Evolutionary conservation across 2,113 vertebrate species (phyloP).

Genomic region (Turnix velox): DNA sequence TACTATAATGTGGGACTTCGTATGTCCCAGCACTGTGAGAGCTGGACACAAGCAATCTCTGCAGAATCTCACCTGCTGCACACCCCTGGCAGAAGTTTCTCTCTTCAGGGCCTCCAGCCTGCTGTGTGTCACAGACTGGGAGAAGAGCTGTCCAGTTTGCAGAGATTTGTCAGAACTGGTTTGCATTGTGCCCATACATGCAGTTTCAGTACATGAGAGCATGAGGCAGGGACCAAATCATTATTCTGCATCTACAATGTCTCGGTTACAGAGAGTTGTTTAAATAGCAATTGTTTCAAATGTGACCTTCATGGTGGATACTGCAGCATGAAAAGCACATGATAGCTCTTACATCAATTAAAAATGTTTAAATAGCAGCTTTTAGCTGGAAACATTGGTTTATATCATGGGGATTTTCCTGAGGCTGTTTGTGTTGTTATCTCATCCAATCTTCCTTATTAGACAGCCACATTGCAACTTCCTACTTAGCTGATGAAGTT

Average conservation of each 20-base stretch:
- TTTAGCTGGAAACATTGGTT: conserved; percentile 26
- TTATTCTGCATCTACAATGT: background rate
- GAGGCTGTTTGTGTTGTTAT: background rate
- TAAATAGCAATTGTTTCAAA: background rate
- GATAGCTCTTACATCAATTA: conserved; percentile 6
- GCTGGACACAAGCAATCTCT: background rate
- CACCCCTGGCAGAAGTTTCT: background rate
- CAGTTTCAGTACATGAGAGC: background rate
- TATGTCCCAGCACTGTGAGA: background rate
- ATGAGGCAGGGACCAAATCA: background rate
- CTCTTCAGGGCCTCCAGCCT: background rate
- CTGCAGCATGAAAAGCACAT: conserved; percentile 11
- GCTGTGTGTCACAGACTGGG: background rate
- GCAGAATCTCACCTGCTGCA: background rate
- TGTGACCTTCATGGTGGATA: background rate
- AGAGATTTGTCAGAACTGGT: background rate
- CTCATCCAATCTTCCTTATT: conserved; percentile 3
- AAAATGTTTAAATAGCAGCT: conserved; percentile 20
- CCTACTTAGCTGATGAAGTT: conserved; percentile 14
- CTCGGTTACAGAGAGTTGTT: background rate
- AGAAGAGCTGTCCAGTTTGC: background rate
- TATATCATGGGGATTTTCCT: background rate
- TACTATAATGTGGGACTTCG: background rate
- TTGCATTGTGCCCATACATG: fast-evolving
- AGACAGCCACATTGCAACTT: background rate